phyloP scores from a whole-genome alignment of 1,140 invertebrate genomes.

The Hestina assimilis region DNA sequence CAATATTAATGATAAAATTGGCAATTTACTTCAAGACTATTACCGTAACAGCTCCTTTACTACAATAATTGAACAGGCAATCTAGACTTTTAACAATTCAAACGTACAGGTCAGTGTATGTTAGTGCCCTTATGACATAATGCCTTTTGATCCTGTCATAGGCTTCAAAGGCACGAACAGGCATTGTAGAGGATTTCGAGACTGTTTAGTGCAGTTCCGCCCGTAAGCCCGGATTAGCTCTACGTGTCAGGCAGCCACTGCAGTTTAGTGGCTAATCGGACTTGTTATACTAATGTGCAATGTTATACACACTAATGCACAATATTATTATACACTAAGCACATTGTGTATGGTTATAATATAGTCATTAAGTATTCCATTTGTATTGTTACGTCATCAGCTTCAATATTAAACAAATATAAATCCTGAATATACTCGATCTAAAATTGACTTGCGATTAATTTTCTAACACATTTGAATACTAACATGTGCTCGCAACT shows the following conservation, averaged over 20 bases:
- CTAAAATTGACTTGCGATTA: no score
- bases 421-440: no score
- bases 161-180: constrained; percentile 67
- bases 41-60: background rate
- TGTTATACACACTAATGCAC: background rate
- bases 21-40: no score
- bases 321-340: no score
- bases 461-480: no score
- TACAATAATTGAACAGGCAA: background rate
- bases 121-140: constrained; percentile 36
- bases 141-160: constrained; percentile 68
- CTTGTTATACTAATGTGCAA: constrained; percentile 21
- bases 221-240: constrained; percentile 62
- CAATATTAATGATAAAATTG: no score
- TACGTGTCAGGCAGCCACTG: constrained; percentile 57
- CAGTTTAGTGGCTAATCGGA: constrained; percentile 46
- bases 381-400: background rate
- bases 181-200: constrained; percentile 49
- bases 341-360: no score
- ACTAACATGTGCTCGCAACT: no score
- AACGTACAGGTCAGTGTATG: constrained; percentile 24
- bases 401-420: no score
- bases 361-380: constrained; percentile 10
- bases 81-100: background rate
- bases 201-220: constrained; percentile 53